Evolutionary conservation across 2,888 invertebrate species (phyloP), one percentile per base, ranked within the genome.

Genomic region (Proisotoma minuta): DNA sequence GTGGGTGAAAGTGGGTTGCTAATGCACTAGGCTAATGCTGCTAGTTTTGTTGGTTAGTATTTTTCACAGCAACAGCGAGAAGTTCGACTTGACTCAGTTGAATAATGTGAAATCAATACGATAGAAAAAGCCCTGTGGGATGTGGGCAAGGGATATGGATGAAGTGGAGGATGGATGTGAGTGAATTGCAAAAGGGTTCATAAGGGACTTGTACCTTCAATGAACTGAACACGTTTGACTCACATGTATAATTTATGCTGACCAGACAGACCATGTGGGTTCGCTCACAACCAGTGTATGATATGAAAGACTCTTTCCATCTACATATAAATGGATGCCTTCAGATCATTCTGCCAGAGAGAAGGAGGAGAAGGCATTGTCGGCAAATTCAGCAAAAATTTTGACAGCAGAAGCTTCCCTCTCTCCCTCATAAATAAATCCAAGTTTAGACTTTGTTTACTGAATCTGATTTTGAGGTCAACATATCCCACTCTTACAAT

Each of bases 81-180:
- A 57, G 52, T 56, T 60, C 53, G 59, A 59, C 65, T 70, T 72
- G 71, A 72, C 69, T n/a, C n/a, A n/a, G n/a, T n/a, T n/a, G n/a
- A n/a, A n/a, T 70, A 72, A 72, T 72, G 71, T 54, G 71, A 72
- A 72, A 72, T 72, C 71, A 64, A 72, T 72, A 72, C 59, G 62
- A 64, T 69, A 50, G 61, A 65, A 57, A 66, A 61, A 66, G 60
- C 47, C 58, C 58, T 63, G 56, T 27, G 56, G 40, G 52, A 53
- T 51, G 48, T 43, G 51, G 49, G 49, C 47, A 23, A 15, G 27
- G 57, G 26, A 58, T 24, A 39, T 12, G 18, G 5, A n/a, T 5
- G 18, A 23, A 26, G 52, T 53, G 28, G 34, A 51, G 53, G 51
- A 48, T 60, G 57, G 49, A 49, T 52, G 28, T 56, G 48, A 43